Conservation (phyloP, 1,140 invertebrate species). For the Eupristina koningsbergeri region DNA sequence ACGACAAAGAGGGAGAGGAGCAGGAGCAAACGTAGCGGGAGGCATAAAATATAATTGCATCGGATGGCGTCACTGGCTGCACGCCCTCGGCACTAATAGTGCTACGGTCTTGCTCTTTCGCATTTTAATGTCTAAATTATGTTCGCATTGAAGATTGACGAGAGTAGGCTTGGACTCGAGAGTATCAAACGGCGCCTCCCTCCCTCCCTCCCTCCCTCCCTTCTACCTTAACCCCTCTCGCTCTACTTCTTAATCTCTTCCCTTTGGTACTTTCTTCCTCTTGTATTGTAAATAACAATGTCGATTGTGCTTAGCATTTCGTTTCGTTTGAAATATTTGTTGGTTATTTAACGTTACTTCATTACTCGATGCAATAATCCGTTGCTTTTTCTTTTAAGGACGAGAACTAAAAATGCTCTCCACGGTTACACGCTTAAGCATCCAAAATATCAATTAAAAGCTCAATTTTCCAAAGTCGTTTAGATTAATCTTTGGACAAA, state of each 20-base stretch:
- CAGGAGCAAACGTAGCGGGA: slow-evolving; percentile 64
- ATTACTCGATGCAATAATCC: background rate
- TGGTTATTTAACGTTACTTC: background rate
- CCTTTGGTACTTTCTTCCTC: no score
- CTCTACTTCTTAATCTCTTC: background rate
- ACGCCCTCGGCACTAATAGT: slow-evolving; percentile 67
- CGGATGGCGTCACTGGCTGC: slow-evolving; percentile 69
- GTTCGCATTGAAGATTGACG: slow-evolving; percentile 69
- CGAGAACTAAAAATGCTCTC: background rate
- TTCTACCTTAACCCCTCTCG: slow-evolving; percentile 6
- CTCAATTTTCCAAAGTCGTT: slow-evolving; percentile 14
- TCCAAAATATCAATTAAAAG: slow-evolving; percentile 32
- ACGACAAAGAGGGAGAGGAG: background rate
- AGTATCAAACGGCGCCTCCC: slow-evolving; percentile 9
- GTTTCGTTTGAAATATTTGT: background rate
- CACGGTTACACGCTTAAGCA: background rate
- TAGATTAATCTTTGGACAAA: slow-evolving; percentile 24
- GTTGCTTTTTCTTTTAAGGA: background rate
- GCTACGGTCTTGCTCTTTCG: slow-evolving; percentile 63
- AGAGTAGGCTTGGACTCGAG: slow-evolving; percentile 46
- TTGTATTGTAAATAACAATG: slow-evolving; percentile 25
- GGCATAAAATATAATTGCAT: slow-evolving; percentile 74
- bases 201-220: slow-evolving; percentile 40
- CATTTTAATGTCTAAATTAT: slow-evolving; percentile 74
- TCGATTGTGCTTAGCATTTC: background rate